Base-by-base conservation (phyloP, 1,140 invertebrate genomes). In the Dufourea novaeangliae region DNA sequence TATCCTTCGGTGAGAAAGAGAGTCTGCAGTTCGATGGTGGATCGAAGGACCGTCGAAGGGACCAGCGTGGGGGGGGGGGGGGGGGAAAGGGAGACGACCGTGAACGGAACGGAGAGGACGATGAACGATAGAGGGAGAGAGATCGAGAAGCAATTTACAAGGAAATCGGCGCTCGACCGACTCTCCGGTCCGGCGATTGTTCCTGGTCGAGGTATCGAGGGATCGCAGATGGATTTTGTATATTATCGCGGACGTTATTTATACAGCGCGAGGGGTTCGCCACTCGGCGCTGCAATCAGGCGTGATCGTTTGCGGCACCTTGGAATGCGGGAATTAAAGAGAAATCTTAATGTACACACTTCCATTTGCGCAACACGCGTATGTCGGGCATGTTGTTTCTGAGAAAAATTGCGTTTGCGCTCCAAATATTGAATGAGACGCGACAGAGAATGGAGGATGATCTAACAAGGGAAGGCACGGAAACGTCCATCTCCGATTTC, bases 91-190 rank as follows among this genome's bases (percentile, higher is more conserved):
- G 44, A 41, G 75, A 52, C 41, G 64, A 37, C 29, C 61, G 25
- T 27, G 70, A 64, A 64, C 54, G 67, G 67, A 72, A 62, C 76
- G 54, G 73, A 61, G 82, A 22, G 59, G 56, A 22, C 64, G 41
- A 57, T n/a, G 41, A 57, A 59, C 50, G 44, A 77, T 52, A 44
- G 46, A 46, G 37, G 39, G 29, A 63, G 46, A 63, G 50, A 74
- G 71, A 73, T 44, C 82, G 67, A 79, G 84, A 87, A 82, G 85
- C 85, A 88, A 89, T 89, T 88, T 88, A 85, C 80, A 80, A 86
- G 77, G 78, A 84, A 88, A 88, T 85, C 80, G 79, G 78, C 80
- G 85, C 72, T 80, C 76, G 66, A 59, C 50, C 54, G 27, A 57
- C 54, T 57, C 77, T 78, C 71, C 50, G 62, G 57, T 39, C 57